phyloP scores from a whole-genome alignment of 2,888 invertebrate genomes.

The Philaethria dido region DNA sequence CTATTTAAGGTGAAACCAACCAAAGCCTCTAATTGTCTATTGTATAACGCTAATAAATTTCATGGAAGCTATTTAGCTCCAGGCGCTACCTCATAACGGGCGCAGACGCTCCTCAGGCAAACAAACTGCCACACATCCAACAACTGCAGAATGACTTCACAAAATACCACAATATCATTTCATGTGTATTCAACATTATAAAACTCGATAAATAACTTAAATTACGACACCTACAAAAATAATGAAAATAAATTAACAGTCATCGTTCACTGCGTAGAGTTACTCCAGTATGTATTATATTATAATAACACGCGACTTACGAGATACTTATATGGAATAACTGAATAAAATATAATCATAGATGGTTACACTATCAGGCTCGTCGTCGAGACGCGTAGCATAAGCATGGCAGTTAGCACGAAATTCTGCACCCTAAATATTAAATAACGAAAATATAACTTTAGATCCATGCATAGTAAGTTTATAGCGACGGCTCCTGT shows the following conservation, averaged over 20 bases:
- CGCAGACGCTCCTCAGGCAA: not conserved
- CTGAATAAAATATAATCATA: constrained; percentile 52
- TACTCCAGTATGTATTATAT: constrained; percentile 66
- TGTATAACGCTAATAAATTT: constrained; percentile 30
- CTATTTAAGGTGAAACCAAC: constrained; percentile 22
- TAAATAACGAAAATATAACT: constrained; percentile 71
- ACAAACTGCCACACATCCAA: constrained; percentile 5
- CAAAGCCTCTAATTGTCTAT: constrained; percentile 27
- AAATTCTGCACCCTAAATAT: constrained; percentile 79
- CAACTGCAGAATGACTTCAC: constrained; percentile 32
- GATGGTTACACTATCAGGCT: constrained; percentile 66
- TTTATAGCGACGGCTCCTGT: constrained; percentile 45
- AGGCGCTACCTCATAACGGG: constrained; percentile 17
- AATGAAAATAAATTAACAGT: constrained; percentile 81
- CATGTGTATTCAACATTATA: constrained; percentile 60
- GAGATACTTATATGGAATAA: constrained; percentile 77
- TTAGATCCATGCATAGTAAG: constrained; percentile 67
- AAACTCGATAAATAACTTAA: constrained; percentile 80
- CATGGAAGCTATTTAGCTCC: constrained; percentile 20
- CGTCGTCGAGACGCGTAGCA: constrained; percentile 75
- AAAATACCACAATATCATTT: constrained; percentile 64
- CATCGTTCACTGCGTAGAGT: constrained; percentile 78
- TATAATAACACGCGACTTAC: constrained; percentile 75
- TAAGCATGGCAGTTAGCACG: constrained; percentile 79
- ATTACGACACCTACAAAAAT: constrained; percentile 61